A percentile compares a stretch with the other conserved stretches of the same genome.
Conservation (phyloP, 2,797 vertebrate genomes). For the Pagetopsis macropterus region DNA sequence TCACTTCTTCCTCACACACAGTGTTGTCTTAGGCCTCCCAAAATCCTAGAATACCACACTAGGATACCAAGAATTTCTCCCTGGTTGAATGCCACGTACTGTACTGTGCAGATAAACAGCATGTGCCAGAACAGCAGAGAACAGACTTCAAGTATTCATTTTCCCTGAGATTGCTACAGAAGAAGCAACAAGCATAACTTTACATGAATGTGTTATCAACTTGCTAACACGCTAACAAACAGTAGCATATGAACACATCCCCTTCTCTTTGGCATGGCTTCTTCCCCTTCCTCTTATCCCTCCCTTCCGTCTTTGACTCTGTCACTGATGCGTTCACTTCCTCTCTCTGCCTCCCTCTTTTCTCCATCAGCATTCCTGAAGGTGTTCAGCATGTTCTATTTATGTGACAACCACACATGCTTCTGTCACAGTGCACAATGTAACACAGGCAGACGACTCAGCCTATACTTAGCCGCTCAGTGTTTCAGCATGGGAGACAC, state of each 20-base stretch:
- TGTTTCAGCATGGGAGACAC: slow-evolving; percentile 40
- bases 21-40: slow-evolving; percentile 40
- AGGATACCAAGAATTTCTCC: slow-evolving; percentile 28
- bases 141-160: background rate
- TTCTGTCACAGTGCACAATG: slow-evolving; percentile 60
- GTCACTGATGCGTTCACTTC: slow-evolving; percentile 47
- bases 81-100: slow-evolving; percentile 28
- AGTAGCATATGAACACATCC: background rate
- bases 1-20: slow-evolving; percentile 3
- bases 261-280: background rate
- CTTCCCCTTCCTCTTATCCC: slow-evolving; percentile 12
- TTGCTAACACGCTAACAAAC: background rate
- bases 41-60: slow-evolving; percentile 55
- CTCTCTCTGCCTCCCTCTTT: slow-evolving; percentile 39
- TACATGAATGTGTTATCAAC: background rate
- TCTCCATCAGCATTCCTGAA: slow-evolving; percentile 72
- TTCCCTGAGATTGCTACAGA: background rate
- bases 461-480: slow-evolving; percentile 65
- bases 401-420: slow-evolving; percentile 63
- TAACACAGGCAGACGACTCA: slow-evolving; percentile 39
- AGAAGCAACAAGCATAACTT: background rate
- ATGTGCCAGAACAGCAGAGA: slow-evolving; percentile 6
- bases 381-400: slow-evolving; percentile 72
- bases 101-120: slow-evolving; percentile 18
- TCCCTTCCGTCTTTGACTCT: slow-evolving; percentile 32